Conservation (phyloP, 2,113 vertebrate genomes). For the Poeciliopsis turrubarensis region DNA sequence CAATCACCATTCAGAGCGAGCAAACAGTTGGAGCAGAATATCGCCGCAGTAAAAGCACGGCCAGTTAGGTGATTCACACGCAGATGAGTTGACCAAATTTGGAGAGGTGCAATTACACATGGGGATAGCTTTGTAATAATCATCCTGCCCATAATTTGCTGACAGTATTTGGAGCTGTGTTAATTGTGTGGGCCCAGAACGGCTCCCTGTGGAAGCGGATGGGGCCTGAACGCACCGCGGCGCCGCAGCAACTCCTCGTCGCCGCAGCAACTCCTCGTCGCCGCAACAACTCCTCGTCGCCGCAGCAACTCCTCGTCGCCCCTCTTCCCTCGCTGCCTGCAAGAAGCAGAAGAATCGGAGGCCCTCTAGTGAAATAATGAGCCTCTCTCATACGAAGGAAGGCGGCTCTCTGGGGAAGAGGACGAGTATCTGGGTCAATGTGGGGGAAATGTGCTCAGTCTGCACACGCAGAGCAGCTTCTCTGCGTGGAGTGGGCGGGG, state of each 20-base stretch:
- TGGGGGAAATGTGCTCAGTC: conserved; percentile 41
- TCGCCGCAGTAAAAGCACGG: conserved; percentile 40
- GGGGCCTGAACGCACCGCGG: conserved; percentile 48
- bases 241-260: conserved; percentile 39
- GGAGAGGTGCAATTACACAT: conserved; percentile 45
- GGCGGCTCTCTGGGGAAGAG: conserved; percentile 65
- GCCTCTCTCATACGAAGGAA: conserved; percentile 63
- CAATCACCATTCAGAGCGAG: not conserved
- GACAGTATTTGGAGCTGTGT: conserved; percentile 53
- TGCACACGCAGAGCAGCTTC: conserved; percentile 48
- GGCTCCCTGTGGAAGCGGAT: conserved; percentile 40
- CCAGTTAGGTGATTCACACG: conserved; percentile 48
- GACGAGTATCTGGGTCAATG: conserved; percentile 74
- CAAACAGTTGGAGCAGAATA: not conserved
- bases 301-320: conserved; percentile 47
- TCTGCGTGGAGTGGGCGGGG: conserved; percentile 59
- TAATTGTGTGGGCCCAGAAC: conserved; percentile 67
- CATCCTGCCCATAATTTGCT: conserved; percentile 60
- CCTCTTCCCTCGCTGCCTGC: conserved; percentile 53
- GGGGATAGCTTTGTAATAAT: conserved; percentile 56
- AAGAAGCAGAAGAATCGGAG: conserved; percentile 38
- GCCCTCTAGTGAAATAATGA: conserved; percentile 71
- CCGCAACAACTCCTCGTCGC: conserved; percentile 21
- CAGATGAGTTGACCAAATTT: conserved; percentile 52
- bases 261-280: conserved; percentile 35